phyloP scores from a whole-genome alignment of 2,113 vertebrate species.

The Uria lomvia region DNA sequence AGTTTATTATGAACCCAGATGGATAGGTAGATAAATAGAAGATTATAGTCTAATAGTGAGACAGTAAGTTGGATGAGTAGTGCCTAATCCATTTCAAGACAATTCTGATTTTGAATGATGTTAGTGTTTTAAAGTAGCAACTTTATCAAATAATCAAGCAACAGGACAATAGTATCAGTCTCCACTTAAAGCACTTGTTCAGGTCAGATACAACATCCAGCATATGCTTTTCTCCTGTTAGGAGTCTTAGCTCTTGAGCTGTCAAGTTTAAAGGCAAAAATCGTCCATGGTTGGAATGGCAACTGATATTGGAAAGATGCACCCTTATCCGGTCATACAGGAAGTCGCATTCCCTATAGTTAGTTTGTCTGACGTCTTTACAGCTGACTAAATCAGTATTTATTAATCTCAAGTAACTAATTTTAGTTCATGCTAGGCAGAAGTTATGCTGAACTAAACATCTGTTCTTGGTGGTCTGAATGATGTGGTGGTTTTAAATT shows the following conservation, averaged over 20 bases:
- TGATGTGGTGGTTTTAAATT: background rate
- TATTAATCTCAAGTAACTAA: background rate
- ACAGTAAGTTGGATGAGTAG: background rate
- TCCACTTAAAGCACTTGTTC: background rate
- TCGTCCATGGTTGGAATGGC: background rate
- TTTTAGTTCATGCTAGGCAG: background rate
- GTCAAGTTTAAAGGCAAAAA: background rate
- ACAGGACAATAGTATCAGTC: background rate
- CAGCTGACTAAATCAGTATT: background rate
- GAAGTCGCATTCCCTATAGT: background rate
- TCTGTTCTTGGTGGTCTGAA: background rate
- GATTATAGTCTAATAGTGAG: background rate
- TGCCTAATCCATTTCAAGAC: background rate
- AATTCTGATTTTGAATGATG: background rate
- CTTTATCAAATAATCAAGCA: background rate
- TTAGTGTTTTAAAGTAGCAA: background rate
- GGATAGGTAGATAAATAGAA: background rate
- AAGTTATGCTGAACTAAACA: background rate
- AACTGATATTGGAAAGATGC: background rate
- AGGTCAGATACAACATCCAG: background rate
- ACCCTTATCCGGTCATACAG: background rate
- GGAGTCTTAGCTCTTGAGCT: background rate
- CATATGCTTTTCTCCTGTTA: background rate
- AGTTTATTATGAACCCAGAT: background rate
- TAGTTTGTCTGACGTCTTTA: background rate